Conservation (phyloP, 2,113 vertebrate genomes). For the Halcyon senegalensis region DNA sequence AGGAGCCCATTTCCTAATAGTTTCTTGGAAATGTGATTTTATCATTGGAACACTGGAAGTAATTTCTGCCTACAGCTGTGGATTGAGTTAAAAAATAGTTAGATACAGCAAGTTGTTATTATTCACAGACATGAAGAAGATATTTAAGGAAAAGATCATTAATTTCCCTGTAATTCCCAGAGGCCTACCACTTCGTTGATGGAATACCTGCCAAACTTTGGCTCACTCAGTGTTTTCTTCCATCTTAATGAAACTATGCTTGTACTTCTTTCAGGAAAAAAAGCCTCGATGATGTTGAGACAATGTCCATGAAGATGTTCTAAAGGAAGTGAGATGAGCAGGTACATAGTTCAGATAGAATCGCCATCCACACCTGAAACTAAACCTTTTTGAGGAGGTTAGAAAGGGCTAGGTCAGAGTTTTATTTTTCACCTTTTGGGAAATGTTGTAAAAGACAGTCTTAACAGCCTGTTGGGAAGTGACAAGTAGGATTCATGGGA, state of each 20-base stretch:
- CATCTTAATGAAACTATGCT: not conserved
- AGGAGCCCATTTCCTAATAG: not conserved
- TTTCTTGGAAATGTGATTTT: not conserved
- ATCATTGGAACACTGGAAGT: not conserved
- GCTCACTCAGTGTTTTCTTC: not conserved
- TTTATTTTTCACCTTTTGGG: not conserved
- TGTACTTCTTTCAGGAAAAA: not conserved
- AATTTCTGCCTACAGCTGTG: not conserved
- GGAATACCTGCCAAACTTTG: constrained; percentile 16
- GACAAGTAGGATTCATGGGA: not conserved
- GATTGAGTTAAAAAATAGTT: not conserved
- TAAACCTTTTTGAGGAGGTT: not conserved
- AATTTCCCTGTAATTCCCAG: constrained; percentile 42
- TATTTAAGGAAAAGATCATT: constrained; percentile 36
- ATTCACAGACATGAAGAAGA: constrained; percentile 15
- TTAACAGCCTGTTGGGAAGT: not conserved
- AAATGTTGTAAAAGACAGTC: not conserved
- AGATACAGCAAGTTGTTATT: constrained; percentile 11
- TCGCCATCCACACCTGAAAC: not conserved
- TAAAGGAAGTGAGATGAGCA: not conserved
- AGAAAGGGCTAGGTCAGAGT: not conserved
- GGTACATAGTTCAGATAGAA: not conserved
- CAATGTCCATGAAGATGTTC: not conserved
- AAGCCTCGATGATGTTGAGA: not conserved
- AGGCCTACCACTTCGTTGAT: not conserved